Evolutionary conservation across 92 coral and sea anemone genomes (phyloP), one percentile per base, ranked within the genome.

Genomic region (Meandrina meandrites): DNA sequence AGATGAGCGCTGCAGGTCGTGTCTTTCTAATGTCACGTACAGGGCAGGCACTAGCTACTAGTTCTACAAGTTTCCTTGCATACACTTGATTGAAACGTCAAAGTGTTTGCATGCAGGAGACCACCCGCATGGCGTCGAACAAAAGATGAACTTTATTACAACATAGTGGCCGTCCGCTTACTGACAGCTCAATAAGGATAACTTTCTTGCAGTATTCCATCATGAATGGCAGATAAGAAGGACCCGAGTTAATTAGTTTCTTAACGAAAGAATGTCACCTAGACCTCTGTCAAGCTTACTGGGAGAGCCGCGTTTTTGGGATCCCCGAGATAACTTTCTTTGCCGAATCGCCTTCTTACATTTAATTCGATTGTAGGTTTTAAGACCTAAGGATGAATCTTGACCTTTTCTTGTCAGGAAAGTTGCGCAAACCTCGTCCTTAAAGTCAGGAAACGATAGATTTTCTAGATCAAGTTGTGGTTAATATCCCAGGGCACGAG

Each of bases 121-220:
- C 88, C 88, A 76, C 88, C 75, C 88, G 83, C 81, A 78, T 50
- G 56, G 75, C 14, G 30, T 22, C 1, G 17, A 79, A 77, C 81
- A 68, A 85, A 84, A 66, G 76, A 28, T 31, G 76, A 76, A 47
- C 50, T 37, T 56, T 76, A 45, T 78, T 60, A 45, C 47, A 76
- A 66, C 76, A 62, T 35, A 76, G 81, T 35, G 32, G 62, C 76
- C 66, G 81, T 66, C 76, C 75, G 22, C 21, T 32, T 42, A 47
- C 31, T 85, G 88, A 76, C 82, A 67, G 45, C 75, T 47, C 66
- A 66, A 66, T 56, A 72, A 64, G 62, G 77, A 47, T 66, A 85
- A 77, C 74, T 84, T 85, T 75, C 62, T 75, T 75, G 57, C 40
- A 36, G 57, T 47, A 42, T 31, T 76, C 54, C 69, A 17, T 8